A percentile compares a stretch with the other conserved stretches of the same genome.
Evolutionary conservation across 2,113 vertebrate species (phyloP).

Genomic region (Poeciliopsis prolifica): DNA sequence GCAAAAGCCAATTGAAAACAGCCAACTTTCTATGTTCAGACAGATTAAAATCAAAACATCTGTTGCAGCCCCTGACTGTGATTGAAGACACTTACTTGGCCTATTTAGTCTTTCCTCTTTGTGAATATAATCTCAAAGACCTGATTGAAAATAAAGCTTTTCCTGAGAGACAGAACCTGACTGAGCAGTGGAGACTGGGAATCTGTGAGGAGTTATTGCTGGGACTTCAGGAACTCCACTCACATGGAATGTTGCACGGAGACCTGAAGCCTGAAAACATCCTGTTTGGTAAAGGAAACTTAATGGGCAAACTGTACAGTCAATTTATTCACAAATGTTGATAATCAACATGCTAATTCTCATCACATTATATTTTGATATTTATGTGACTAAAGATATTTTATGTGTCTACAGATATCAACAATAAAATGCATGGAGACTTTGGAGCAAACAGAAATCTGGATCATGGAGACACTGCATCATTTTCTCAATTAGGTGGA

Average conservation of each 20-base stretch:
- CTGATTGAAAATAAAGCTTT: slow-evolving; percentile 4
- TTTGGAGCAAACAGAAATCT: slow-evolving; percentile 4
- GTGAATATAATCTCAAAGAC: background rate
- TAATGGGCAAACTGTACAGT: background rate
- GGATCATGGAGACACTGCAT: too few relatives aligned
- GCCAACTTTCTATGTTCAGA: background rate
- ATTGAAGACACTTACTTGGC: slow-evolving; percentile 2
- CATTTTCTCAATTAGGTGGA: background rate
- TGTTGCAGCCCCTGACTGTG: background rate
- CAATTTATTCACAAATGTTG: background rate
- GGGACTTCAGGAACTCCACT: slow-evolving; percentile 14
- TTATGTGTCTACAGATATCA: background rate
- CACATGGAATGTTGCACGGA: background rate
- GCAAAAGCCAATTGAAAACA: background rate
- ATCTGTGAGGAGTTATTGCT: slow-evolving; percentile 6
- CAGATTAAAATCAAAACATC: background rate
- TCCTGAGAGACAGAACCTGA: slow-evolving; percentile 2
- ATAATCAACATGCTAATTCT: background rate
- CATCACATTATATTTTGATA: background rate
- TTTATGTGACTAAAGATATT: background rate
- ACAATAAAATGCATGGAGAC: background rate
- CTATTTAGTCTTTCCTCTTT: background rate
- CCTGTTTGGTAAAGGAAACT: background rate
- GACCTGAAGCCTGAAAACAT: slow-evolving; percentile 2
- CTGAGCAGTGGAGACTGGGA: background rate